phyloP scores from a whole-genome alignment of 2,888 invertebrate genomes.

The Drosophila leonis region DNA sequence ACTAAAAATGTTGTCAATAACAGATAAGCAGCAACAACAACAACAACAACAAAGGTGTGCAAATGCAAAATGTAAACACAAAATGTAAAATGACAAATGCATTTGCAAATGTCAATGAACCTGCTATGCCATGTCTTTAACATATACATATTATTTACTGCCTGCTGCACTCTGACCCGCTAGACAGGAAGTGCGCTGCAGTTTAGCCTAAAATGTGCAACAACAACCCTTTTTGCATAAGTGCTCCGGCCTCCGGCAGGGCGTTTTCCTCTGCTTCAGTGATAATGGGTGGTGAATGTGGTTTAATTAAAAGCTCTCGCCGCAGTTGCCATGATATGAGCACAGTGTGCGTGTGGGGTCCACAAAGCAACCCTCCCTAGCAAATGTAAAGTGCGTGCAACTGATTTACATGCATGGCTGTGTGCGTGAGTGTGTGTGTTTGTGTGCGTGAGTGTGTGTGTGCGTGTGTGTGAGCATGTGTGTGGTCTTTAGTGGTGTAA shows the following conservation, averaged over 20 bases:
- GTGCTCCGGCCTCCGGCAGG: constrained; percentile 7
- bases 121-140: constrained; percentile 10
- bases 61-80: constrained; percentile 48
- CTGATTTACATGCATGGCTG: constrained; percentile 26
- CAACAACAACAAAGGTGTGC: constrained; percentile 27
- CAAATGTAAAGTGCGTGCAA: constrained; percentile 56
- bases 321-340: constrained; percentile 38
- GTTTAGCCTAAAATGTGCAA: constrained; percentile 58
- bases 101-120: constrained; percentile 59
- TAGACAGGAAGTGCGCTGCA: constrained; percentile 41
- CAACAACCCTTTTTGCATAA: constrained; percentile 36
- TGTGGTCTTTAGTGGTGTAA: constrained; percentile 51
- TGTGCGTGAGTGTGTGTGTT: background rate
- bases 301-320: constrained; percentile 70
- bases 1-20: constrained; percentile 25
- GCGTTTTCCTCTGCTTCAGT: constrained; percentile 27
- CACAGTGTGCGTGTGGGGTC: constrained; percentile 16
- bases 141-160: background rate
- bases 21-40: constrained; percentile 8
- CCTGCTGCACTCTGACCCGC: constrained; percentile 6
- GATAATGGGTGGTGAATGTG: constrained; percentile 51
- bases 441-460: too few relatives aligned
- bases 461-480: constrained; percentile 16
- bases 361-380: constrained; percentile 43
- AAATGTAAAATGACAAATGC: constrained; percentile 37